These are phyloP conservation scores for Pollimyrus isidori DNA, from an alignment of 2,113 vertebrate species.

Conservation along the genomic window DNA sequence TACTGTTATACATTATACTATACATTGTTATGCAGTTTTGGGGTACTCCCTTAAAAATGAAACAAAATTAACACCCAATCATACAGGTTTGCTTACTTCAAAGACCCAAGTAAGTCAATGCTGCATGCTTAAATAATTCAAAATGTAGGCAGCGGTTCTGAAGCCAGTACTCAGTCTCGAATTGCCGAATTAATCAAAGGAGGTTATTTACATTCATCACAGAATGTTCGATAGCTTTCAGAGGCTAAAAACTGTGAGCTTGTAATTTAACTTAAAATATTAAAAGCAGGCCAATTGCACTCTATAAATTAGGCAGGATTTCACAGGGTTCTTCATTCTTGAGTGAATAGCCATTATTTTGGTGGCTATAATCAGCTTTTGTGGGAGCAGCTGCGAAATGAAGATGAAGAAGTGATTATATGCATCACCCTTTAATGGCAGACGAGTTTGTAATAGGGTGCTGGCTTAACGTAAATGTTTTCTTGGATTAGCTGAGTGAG, in stretches of 20 bases:
- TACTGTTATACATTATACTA: neutral
- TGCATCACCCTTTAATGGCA: neutral
- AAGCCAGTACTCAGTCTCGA: neutral
- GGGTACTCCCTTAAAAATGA: neutral
- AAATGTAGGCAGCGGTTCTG: neutral
- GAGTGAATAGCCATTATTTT: neutral
- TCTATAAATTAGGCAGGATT: neutral
- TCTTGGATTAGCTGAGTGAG: neutral
- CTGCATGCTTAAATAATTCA: neutral
- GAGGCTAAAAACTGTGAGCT: neutral
- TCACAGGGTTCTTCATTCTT: neutral
- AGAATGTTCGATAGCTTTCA: neutral
- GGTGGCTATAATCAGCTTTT: neutral
- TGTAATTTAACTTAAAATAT: conserved; percentile 4
- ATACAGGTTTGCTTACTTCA: neutral
- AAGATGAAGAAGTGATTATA: neutral
- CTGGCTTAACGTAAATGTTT: neutral
- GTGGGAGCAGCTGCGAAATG: neutral
- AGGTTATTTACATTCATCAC: neutral
- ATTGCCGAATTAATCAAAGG: neutral
- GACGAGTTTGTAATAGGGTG: neutral
- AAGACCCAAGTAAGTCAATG: neutral
- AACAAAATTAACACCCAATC: neutral
- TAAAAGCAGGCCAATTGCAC: neutral
- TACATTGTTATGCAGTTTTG: neutral